phyloP scores from a whole-genome alignment of 2,113 vertebrate species.

The Cardinalis cardinalis region DNA sequence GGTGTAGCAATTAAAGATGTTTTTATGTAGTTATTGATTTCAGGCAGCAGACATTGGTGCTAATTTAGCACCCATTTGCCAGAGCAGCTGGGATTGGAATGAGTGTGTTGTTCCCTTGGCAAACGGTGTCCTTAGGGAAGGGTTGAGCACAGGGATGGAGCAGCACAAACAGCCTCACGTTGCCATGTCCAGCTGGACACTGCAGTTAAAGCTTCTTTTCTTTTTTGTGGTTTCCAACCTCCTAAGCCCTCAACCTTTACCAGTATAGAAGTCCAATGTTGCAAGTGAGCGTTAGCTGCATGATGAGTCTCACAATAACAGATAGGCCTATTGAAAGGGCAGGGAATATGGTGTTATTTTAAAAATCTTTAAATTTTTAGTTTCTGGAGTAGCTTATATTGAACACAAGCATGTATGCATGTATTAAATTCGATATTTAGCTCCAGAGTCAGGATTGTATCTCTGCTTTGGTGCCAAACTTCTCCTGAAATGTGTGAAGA shows the following conservation, averaged over 20 bases:
- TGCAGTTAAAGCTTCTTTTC: not conserved
- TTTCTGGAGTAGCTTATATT: not conserved
- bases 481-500: not conserved
- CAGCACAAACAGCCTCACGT: rapidly evolving
- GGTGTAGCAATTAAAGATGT: not conserved
- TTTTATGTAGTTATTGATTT: not conserved
- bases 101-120: not conserved
- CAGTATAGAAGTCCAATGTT: not conserved
- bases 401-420: not conserved
- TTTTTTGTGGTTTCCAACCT: not conserved
- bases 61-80: not conserved
- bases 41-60: not conserved
- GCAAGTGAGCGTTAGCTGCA: not conserved
- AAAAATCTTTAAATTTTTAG: not conserved
- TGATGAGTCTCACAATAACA: not conserved
- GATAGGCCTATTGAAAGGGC: not conserved
- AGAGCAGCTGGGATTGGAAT: not conserved
- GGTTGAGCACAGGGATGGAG: not conserved
- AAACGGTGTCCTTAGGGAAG: not conserved
- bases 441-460: not conserved
- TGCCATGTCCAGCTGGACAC: not conserved
- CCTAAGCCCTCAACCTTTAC: not conserved
- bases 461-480: not conserved
- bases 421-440: not conserved
- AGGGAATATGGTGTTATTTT: not conserved